Base-by-base conservation (phyloP, 2,113 vertebrate species). In the Genyomyrus donnyi region DNA sequence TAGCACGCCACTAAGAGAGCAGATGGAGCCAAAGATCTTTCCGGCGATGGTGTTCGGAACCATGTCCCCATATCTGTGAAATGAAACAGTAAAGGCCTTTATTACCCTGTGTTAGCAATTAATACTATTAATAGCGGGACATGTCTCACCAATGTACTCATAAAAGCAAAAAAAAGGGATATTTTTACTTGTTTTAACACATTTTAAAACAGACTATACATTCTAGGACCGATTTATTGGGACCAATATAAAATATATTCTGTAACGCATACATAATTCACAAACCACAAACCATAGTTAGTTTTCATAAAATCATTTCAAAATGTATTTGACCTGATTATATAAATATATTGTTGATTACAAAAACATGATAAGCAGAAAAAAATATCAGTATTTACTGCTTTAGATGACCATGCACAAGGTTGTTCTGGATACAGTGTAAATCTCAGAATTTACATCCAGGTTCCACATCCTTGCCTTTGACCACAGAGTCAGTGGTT, bases 21-120 rank as follows among this genome's bases (percentile, higher is more conserved):
- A 98, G 93, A 98, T 97, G 56, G 97, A 98, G 87, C 97, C 97
- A 93, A 98, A 97, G 90, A 98, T 97, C 94, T 98, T 98, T 89
- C 97, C 97, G 58, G 96, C 97, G 89, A 98, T 98, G 92, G 97
- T 97, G 95, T 97, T 97, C 24, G 97, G 97, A 89, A 98, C 97
- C 97, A 98, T 98, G 93, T 98, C 97, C 90, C 97, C 97, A 91
- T 98, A 98, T 90, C 97, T 97, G 89, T 11, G 58, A 52, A 24
- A 87, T 35, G 56, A 62, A 10, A 88, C 35, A 53, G 87, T 21
- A 19, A 56, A 10, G 39, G 0, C 21, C 7, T 10, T 48, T 48
- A 48, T 24, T 85, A 80, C 6, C 31, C 4, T 77, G 13, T 1
- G 27, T 39, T 35, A 39, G 13, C 13, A 77, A 24, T 80, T 80